Conservation (phyloP, 2,797 vertebrate species). For the Labroides dimidiatus region DNA sequence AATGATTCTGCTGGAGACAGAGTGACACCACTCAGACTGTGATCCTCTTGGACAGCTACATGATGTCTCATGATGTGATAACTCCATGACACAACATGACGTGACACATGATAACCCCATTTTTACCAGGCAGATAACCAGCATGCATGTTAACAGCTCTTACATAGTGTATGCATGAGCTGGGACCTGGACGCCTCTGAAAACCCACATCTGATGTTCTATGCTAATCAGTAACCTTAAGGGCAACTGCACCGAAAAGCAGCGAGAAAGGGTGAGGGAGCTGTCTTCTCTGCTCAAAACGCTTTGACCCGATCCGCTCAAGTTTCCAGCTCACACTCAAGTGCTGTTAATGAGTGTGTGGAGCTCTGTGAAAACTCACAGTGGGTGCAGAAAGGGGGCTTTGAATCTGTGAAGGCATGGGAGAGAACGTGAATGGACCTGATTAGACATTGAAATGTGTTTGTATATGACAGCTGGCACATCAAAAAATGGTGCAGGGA, state of each 20-base stretch:
- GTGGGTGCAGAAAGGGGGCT: conserved; percentile 44
- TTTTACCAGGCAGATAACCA: conserved; percentile 49
- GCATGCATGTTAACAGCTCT: conserved; percentile 54
- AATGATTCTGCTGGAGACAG: not conserved
- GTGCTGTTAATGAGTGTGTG: conserved; percentile 56
- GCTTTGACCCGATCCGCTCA: conserved; percentile 54
- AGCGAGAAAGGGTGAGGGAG: conserved; percentile 32
- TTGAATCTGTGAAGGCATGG: conserved; percentile 23
- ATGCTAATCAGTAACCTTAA: conserved; percentile 74
- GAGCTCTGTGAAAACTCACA: conserved; percentile 49
- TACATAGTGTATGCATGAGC: conserved; percentile 53
- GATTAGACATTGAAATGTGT: conserved; percentile 77
- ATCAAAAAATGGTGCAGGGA: conserved; percentile 69
- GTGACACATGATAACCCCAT: conserved; percentile 31
- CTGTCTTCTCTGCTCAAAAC: conserved; percentile 43
- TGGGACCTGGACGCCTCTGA: conserved; percentile 55
- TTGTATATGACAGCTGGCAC: conserved; percentile 80
- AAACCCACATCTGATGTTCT: conserved; percentile 61
- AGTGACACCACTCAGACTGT: not conserved
- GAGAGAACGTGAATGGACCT: conserved; percentile 67
- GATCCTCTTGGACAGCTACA: conserved; percentile 42
- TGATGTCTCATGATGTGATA: conserved; percentile 36
- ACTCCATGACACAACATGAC: conserved; percentile 26
- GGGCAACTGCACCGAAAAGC: conserved; percentile 42
- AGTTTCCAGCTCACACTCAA: conserved; percentile 58